phyloP scores from a whole-genome alignment of 2,113 vertebrate species.

The Prunella himalayana region DNA sequence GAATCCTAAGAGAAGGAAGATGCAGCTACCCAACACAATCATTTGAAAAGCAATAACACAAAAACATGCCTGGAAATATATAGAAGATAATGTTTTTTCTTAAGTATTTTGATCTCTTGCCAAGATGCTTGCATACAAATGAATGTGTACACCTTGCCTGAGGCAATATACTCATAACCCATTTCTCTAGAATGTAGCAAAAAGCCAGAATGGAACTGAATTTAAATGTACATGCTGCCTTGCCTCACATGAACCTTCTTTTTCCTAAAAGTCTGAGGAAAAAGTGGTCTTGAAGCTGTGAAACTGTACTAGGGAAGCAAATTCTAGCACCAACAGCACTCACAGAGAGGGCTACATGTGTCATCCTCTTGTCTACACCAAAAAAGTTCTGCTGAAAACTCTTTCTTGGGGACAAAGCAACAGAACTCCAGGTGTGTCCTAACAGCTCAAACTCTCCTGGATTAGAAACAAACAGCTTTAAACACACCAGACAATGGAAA shows the following conservation, averaged over 20 bases:
- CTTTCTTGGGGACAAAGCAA: neutral
- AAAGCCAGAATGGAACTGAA: neutral
- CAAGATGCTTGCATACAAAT: neutral
- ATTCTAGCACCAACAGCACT: neutral
- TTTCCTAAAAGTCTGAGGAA: neutral
- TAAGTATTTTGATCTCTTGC: neutral
- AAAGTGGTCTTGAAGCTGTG: neutral
- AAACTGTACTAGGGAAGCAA: neutral
- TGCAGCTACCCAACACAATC: neutral
- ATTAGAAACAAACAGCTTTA: neutral
- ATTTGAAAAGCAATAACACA: neutral
- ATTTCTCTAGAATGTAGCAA: neutral
- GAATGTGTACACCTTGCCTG: neutral
- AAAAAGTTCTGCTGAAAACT: neutral
- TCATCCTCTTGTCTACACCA: neutral
- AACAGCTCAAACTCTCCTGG: neutral
- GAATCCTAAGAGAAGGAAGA: neutral
- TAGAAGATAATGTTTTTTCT: neutral
- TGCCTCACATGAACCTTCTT: neutral
- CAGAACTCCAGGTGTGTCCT: neutral
- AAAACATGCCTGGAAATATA: neutral
- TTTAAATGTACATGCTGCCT: neutral
- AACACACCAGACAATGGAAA: neutral
- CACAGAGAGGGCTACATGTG: accelerated
- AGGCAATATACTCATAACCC: neutral